Base-by-base conservation (phyloP, 2,888 invertebrate species). In the Amphipoea oculea region DNA sequence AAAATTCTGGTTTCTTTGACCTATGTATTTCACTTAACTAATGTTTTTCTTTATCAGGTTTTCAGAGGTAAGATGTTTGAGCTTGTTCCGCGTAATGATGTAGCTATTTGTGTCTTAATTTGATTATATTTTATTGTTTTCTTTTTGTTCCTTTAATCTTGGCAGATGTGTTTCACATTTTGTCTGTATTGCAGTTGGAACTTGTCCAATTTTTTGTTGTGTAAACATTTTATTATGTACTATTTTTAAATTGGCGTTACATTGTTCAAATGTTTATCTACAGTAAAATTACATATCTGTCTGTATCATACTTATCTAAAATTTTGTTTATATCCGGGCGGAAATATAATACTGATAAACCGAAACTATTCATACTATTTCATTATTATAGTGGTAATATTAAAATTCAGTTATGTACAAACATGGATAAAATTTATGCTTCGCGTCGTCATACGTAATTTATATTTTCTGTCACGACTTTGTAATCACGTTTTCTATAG, bases 31-130 rank as follows among this genome's bases (percentile, higher is more conserved):
- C 79, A 89, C 73, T 67, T 90, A 73, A 92, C 89, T 89, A 88
- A 89, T 89, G 89, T 94, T 94, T 94, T 94, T 92, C 93, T 89
- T 94, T 94, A 94, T 96, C 96, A 96, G 96, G 96, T 96, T 94
- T 90, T 83, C 93, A 88, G 95, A 96, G 96, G 96, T 96, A 96
- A 96, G 96, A 92, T 91, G 90, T 94, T 94, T 92, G 88, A 92
- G 93, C 93, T 95, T 95, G 94, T 93, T 94, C 91, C 89, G 90
- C 92, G 92, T 89, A 81, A 92, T 91, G 89, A 92, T 91, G 91
- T 92, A 92, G 92, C 90, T 89, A 89, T 90, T 89, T 92, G 89
- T 91, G 91, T 92, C 88, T 91, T 87, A 87, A 87, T 84, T 90
- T 90, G 83, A 89, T 88, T 88, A 90, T 91, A 86, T 89, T 87